phyloP scores from a whole-genome alignment of 2,113 vertebrate species.

The Ovis canadensis region DNA sequence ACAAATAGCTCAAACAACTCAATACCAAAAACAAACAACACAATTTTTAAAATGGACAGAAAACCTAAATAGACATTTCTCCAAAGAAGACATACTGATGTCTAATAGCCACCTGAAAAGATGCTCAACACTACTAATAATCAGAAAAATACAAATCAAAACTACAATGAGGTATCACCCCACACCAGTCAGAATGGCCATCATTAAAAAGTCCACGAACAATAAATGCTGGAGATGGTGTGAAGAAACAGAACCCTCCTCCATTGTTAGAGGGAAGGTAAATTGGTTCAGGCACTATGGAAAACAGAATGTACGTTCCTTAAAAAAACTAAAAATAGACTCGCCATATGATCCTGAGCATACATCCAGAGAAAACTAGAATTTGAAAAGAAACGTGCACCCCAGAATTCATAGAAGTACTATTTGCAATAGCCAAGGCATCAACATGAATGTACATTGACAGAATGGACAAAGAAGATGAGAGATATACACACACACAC shows the following conservation, averaged over 20 bases:
- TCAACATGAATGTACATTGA: not conserved
- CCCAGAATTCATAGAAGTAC: not conserved
- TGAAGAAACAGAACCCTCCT: not conserved
- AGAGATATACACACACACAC: rapidly evolving
- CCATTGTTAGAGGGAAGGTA: not conserved
- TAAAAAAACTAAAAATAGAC: not conserved
- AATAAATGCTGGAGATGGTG: not conserved
- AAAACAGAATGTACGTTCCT: not conserved
- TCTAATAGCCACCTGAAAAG: not conserved
- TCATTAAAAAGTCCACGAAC: not conserved
- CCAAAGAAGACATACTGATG: not conserved
- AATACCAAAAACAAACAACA: not conserved
- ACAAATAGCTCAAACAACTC: not conserved
- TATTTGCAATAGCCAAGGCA: not conserved
- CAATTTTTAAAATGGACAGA: not conserved
- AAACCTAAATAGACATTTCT: not conserved
- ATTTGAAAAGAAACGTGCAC: not conserved
- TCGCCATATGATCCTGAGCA: not conserved
- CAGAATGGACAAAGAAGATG: not conserved
- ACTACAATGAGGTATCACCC: not conserved
- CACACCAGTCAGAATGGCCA: not conserved
- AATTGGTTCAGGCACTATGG: not conserved
- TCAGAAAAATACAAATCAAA: not conserved
- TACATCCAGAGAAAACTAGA: not conserved
- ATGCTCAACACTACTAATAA: not conserved